Evolutionary conservation across 2,888 invertebrate genomes (phyloP), one percentile per base, ranked within the genome.

Genomic region (Cerastoderma edule): DNA sequence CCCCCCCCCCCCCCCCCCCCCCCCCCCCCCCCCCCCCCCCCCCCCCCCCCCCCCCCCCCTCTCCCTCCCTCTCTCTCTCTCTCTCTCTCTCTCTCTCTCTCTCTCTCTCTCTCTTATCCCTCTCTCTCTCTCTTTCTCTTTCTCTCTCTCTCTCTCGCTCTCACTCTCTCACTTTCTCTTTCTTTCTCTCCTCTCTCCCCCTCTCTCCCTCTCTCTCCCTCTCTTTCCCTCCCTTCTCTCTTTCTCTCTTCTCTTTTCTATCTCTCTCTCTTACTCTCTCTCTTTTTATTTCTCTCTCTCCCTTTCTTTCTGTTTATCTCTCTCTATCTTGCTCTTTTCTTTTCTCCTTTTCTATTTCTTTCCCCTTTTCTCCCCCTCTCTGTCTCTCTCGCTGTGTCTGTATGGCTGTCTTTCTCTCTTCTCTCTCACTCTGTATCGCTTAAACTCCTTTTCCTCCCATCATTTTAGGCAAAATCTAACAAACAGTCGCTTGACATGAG

Each of bases 311-410:
- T 44, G 22, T 39, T 46, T 64, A 39, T 39, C 44, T 64, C 27
- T 39, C 44, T 44, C 46, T 39, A 24, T 64, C 46, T 39, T 46
- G 39, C 27, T 39, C 64, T 64, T 27, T 39, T 46, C 44, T 46
- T 44, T 27, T 46, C 64, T 39, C 46, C 44, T 46, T 63, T n/a
- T 63, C 63, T 63, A 33, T 63, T n/a, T 63, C 63, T 63, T n/a
- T 57, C 44, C 35, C 63, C 35, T 35, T 63, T n/a, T 63, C 63
- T 63, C 63, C n/a, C 63, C 35, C 63, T 63, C 63, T 63, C 35
- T 53, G n/a, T 53, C n/a, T 53, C 53, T 53, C 13, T 53, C 53
- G 8, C n/a, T 39, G 39, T 39, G 10, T 39, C 39, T 39, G 39
- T n/a, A n/a, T n/a, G n/a, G n/a, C n/a, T n/a, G n/a, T n/a, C n/a